A percentile compares a stretch with the other conserved stretches of the same genome.
These are phyloP conservation scores for Rhinophrynus dorsalis DNA, from an alignment of 2,797 vertebrate species.

Conservation along the genomic window DNA sequence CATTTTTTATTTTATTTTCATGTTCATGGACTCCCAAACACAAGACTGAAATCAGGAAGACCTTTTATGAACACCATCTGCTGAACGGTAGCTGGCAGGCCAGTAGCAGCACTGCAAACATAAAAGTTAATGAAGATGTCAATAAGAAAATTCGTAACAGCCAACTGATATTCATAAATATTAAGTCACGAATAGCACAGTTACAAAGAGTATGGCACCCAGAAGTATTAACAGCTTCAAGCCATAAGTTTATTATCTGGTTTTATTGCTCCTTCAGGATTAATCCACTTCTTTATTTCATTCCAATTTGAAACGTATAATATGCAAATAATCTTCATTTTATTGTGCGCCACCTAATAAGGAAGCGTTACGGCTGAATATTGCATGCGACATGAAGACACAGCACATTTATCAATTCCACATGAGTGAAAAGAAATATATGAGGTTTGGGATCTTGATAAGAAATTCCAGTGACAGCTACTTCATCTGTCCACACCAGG, in stretches of 20 bases:
- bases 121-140: constrained; percentile 51
- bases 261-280: constrained; percentile 33
- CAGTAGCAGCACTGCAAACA: constrained; percentile 32
- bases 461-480: constrained; percentile 14
- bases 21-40: constrained; percentile 18
- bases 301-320: constrained; percentile 42
- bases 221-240: constrained; percentile 33
- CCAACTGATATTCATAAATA: constrained; percentile 47
- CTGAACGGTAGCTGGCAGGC: constrained; percentile 38
- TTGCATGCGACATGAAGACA: constrained; percentile 24
- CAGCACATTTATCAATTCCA: constrained; percentile 41
- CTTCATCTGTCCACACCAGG: constrained; percentile 9
- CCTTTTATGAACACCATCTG: constrained; percentile 39
- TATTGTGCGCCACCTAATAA: constrained; percentile 45
- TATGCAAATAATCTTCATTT: constrained; percentile 44
- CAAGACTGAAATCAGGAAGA: constrained; percentile 19
- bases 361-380: neutral
- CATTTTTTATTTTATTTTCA: constrained; percentile 5
- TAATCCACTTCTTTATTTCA: constrained; percentile 40
- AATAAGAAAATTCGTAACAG: constrained; percentile 48
- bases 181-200: constrained; percentile 27
- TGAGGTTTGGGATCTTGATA: constrained; percentile 45
- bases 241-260: constrained; percentile 35
- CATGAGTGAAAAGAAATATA: constrained; percentile 39
- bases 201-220: constrained; percentile 39